These are phyloP conservation scores for Holocentrus rufus DNA, from an alignment of 2,797 vertebrate genomes.

Conservation along the genomic window DNA sequence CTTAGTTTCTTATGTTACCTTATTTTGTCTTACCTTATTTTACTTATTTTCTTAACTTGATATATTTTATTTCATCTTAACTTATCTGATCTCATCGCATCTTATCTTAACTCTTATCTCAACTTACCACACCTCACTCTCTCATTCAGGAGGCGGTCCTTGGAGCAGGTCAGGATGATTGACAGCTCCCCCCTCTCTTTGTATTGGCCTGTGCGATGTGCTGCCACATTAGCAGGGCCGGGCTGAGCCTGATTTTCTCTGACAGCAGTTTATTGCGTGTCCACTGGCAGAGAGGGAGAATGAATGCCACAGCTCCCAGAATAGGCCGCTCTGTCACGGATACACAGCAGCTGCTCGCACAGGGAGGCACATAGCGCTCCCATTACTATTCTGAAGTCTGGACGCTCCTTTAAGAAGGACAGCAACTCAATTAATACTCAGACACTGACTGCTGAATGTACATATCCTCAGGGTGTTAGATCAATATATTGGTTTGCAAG, in stretches of 20 bases:
- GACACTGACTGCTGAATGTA: background rate
- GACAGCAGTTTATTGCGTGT: slow-evolving; percentile 79
- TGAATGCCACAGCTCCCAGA: slow-evolving; percentile 77
- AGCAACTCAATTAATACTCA: background rate
- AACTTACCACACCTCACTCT: too few relatives aligned
- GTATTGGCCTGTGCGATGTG: slow-evolving; percentile 46
- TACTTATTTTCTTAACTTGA: too few relatives aligned
- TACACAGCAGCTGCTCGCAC: slow-evolving; percentile 64
- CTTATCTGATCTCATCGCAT: background rate
- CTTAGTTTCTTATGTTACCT: background rate
- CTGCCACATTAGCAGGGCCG: slow-evolving; percentile 61
- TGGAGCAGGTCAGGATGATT: slow-evolving; percentile 60
- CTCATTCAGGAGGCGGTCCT: background rate
- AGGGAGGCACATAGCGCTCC: slow-evolving; percentile 42
- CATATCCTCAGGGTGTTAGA: background rate
- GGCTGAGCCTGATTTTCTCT: slow-evolving; percentile 76
- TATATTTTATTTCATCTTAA: background rate
- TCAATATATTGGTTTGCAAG: too few relatives aligned
- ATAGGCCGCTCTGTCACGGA: slow-evolving; percentile 73
- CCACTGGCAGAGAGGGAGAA: slow-evolving; percentile 67
- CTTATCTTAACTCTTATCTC: too few relatives aligned
- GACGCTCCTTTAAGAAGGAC: slow-evolving; percentile 19
- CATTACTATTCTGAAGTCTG: slow-evolving; percentile 60
- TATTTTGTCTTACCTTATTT: too few relatives aligned
- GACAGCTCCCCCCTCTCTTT: slow-evolving; percentile 59